Evolutionary conservation across 2,797 vertebrate genomes (phyloP).

Genomic region (Microtus californicus): DNA sequence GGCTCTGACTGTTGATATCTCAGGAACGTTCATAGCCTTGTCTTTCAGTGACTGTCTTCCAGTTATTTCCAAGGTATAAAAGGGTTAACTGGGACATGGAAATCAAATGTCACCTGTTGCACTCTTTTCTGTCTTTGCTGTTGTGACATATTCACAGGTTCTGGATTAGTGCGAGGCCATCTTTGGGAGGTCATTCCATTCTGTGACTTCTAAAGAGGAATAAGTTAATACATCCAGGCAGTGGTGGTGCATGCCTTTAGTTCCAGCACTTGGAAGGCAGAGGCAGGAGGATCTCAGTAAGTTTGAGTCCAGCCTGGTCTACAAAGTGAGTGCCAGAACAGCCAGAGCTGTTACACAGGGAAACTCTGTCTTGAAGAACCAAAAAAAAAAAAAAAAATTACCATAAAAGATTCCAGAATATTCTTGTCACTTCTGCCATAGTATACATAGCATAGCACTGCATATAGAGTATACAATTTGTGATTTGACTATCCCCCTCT

Average conservation of each 20-base stretch:
- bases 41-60: neutral
- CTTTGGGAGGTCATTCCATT: constrained; percentile 8
- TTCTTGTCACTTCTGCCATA: neutral
- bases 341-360: too few species aligned
- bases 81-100: neutral
- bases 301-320: too few species aligned
- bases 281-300: too few species aligned
- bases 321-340: neutral
- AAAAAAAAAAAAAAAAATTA: neutral
- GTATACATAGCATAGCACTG: neutral
- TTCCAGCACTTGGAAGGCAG: too few species aligned
- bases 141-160: neutral
- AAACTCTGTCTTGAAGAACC: too few species aligned
- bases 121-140: neutral
- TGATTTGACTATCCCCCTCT: neutral
- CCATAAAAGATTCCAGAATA: neutral
- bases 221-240: neutral
- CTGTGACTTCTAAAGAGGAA: neutral
- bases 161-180: neutral
- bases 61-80: neutral
- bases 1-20: neutral
- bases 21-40: neutral
- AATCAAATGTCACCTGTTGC: neutral
- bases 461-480: neutral
- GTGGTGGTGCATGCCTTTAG: too few species aligned